phyloP scores from a whole-genome alignment of 2,113 vertebrate species.

The Clupea harengus region DNA sequence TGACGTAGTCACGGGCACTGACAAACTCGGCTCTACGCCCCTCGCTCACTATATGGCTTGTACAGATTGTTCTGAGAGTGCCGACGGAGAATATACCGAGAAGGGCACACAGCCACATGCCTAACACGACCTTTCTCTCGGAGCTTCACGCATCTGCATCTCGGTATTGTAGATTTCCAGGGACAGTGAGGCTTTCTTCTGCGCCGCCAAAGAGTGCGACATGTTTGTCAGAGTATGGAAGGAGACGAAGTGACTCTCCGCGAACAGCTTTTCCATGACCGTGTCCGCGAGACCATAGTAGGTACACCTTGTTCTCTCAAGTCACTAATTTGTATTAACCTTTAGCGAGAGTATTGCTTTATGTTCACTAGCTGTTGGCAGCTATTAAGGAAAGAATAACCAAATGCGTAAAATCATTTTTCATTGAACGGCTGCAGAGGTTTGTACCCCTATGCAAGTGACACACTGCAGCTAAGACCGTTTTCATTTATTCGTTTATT shows the following conservation, averaged over 20 bases:
- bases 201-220: slow-evolving; percentile 6
- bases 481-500: background rate
- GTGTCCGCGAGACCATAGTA: background rate
- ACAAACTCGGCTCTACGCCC: background rate
- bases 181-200: background rate
- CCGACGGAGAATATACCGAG: background rate
- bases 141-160: background rate
- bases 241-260: slow-evolving; percentile 8
- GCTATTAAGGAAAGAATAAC: too few species aligned
- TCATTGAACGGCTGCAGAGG: background rate
- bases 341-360: background rate
- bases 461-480: background rate
- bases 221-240: slow-evolving; percentile 15
- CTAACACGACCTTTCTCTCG: background rate
- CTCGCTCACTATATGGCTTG: background rate
- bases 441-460: background rate
- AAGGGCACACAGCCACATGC: background rate
- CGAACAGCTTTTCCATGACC: slow-evolving; percentile 12
- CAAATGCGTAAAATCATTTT: background rate
- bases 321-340: background rate
- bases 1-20: slow-evolving; percentile 14
- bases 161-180: background rate
- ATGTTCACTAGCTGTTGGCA: background rate
- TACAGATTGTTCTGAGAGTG: slow-evolving; percentile 11
- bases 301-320: background rate